Conservation (phyloP, 1,140 invertebrate genomes). For the Atta cephalotes region DNA sequence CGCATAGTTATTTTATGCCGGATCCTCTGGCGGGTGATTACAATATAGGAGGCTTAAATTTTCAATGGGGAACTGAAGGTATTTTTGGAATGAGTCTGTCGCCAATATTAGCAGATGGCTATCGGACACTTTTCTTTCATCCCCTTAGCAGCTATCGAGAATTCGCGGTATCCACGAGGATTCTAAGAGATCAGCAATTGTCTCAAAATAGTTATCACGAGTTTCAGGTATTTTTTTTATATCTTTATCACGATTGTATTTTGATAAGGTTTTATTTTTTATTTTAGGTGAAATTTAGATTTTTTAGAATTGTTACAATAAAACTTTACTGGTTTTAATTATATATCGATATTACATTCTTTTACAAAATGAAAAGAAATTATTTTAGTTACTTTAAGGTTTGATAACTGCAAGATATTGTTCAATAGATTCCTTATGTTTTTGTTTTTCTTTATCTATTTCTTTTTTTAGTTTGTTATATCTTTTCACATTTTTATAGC, state of each 20-base stretch:
- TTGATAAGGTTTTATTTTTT: neutral
- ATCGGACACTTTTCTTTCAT: slow-evolving; percentile 91
- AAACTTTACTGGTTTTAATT: neutral
- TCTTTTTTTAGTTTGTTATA: neutral
- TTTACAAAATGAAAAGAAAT: neutral
- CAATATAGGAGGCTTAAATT: slow-evolving; percentile 92
- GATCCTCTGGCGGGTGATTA: slow-evolving; percentile 92
- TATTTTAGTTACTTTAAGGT: neutral
- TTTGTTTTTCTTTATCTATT: neutral
- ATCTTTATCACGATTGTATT: neutral
- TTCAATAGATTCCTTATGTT: neutral
- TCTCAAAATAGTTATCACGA: slow-evolving; percentile 90
- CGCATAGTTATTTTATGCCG: slow-evolving; percentile 92
- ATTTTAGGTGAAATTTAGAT: neutral
- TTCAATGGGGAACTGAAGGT: slow-evolving; percentile 93
- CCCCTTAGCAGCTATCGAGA: slow-evolving; percentile 92
- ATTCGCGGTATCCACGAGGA: slow-evolving; percentile 91
- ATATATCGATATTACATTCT: neutral
- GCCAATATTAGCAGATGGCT: slow-evolving; percentile 88
- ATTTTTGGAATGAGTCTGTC: slow-evolving; percentile 93
- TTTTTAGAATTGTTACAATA: neutral
- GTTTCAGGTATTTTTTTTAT: slow-evolving; percentile 85
- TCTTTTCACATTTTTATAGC: neutral
- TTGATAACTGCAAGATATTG: neutral
- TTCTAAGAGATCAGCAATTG: slow-evolving; percentile 89